A percentile compares a stretch with the other conserved stretches of the same genome.
Evolutionary conservation across 2,888 invertebrate genomes (phyloP).

Genomic region (Frankliniella intonsa): DNA sequence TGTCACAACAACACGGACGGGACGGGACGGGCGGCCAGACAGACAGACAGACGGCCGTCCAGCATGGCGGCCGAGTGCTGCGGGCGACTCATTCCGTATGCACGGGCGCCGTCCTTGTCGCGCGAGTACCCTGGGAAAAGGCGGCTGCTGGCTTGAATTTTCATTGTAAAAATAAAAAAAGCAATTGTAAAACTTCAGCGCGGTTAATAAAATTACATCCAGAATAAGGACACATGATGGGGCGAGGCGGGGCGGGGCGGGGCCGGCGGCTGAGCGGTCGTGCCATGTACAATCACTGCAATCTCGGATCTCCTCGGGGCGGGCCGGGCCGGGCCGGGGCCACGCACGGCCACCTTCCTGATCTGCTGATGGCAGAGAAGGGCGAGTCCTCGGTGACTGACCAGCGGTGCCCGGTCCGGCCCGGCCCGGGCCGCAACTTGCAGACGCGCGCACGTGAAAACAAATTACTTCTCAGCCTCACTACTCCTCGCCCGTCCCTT

Average conservation of each 20-base stretch:
- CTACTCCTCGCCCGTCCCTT: no score
- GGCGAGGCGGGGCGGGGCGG: no score
- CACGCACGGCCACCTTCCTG: background rate
- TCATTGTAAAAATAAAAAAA: no score
- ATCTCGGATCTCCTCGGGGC: background rate
- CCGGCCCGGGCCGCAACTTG: no score
- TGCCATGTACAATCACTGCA: background rate
- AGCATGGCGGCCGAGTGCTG: background rate
- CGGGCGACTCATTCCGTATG: background rate
- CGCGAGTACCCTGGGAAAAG: background rate
- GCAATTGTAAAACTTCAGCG: no score
- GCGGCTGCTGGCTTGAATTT: background rate
- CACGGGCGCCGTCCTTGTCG: background rate
- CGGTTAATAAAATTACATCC: no score
- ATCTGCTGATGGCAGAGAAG: background rate
- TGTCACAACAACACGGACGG: slow-evolving; percentile 12
- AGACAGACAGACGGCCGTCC: background rate
- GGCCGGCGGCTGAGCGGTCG: no score
- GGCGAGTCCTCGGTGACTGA: no score
- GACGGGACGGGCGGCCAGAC: background rate
- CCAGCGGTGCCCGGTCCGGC: no score
- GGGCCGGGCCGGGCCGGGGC: background rate
- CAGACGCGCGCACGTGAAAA: no score
- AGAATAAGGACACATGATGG: no score
- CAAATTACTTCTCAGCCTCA: no score